Evolutionary conservation across 2,888 invertebrate genomes (phyloP), one percentile per base, ranked within the genome.

Genomic region (Ommatoiulus sabulosus): DNA sequence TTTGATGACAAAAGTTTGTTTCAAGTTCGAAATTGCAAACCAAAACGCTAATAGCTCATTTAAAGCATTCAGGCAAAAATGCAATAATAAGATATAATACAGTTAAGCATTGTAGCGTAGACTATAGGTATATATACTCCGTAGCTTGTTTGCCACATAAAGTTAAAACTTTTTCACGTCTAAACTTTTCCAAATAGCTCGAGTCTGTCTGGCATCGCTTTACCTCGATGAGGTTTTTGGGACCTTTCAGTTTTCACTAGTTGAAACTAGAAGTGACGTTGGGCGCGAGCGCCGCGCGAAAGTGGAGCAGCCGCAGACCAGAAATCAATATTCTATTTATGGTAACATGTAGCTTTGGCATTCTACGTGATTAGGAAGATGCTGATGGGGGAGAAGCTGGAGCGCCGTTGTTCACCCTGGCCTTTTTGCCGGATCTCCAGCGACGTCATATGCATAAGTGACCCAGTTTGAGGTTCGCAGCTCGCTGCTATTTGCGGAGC

Each of bases 291-390:
- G 72, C 6, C 24, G 8, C 24, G 3, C 72, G 17, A 35, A 87
- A 24, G 87, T 52, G 52, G 57, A 52, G 87, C 43, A 43, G 48
- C 24, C 43, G 12, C 7, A 24, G 15, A 72, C 15, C 44, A 88
- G 44, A 88, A 88, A 88, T 88, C 88, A 72, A 88, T 88, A 88
- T 43, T 88, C 88, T 88, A 88, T 88, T 88, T 88, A 84, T 88
- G 63, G 88, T 88, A 88, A 88, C 88, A 88, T 46, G 88, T 43
- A 88, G 72, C 88, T 88, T 88, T 88, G 88, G 88, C 88, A 88
- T 88, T 88, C 80, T 87, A 43, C 48, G 48, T 52, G 48, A 52
- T 87, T 52, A 57, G 87, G 57, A 57, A 57, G 87, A 87, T 87
- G 87, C 43, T 44, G 52, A 87, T 20, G 12, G 52, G 52, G 84